Percentiles rank a stretch among this genome's conserved stretches.
Evolutionary conservation across 1,140 invertebrate genomes (phyloP).

Genomic region (Heliconius congener): DNA sequence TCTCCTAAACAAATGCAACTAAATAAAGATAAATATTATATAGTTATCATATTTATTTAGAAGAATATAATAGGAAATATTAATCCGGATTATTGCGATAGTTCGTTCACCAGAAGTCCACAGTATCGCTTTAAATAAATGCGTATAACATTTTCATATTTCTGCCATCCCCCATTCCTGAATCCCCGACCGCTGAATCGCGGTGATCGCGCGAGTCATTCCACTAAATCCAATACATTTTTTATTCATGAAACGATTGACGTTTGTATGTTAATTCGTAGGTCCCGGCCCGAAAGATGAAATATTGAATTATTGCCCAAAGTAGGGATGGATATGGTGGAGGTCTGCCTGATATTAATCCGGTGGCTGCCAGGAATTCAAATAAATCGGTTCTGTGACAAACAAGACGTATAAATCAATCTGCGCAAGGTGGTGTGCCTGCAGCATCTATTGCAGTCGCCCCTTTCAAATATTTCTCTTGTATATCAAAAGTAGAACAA

Average conservation of each 20-base stretch:
- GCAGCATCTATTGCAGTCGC: constrained; percentile 71
- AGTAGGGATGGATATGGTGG: constrained; percentile 70
- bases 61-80: too few relatives aligned
- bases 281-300: constrained; percentile 74
- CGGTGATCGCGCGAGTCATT: constrained; percentile 66
- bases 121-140: neutral
- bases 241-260: constrained; percentile 81
- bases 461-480: constrained; percentile 54
- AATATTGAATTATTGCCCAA: constrained; percentile 80
- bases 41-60: too few relatives aligned
- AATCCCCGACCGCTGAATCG: constrained; percentile 50
- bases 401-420: constrained; percentile 83
- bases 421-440: constrained; percentile 73
- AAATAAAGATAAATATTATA: too few relatives aligned
- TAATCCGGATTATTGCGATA: too few relatives aligned
- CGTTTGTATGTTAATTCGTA: constrained; percentile 81
- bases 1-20: too few relatives aligned
- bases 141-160: constrained; percentile 60
- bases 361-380: constrained; percentile 80
- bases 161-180: constrained; percentile 54
- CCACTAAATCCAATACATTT: constrained; percentile 81
- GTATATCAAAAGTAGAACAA: constrained; percentile 73
- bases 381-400: constrained; percentile 81
- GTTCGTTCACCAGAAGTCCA: neutral
- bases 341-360: constrained; percentile 77